A percentile compares a stretch with the other conserved stretches of the same genome.
These are phyloP conservation scores for Pyrrhosoma nymphula DNA, from an alignment of 2,888 invertebrate species.

Conservation along the genomic window DNA sequence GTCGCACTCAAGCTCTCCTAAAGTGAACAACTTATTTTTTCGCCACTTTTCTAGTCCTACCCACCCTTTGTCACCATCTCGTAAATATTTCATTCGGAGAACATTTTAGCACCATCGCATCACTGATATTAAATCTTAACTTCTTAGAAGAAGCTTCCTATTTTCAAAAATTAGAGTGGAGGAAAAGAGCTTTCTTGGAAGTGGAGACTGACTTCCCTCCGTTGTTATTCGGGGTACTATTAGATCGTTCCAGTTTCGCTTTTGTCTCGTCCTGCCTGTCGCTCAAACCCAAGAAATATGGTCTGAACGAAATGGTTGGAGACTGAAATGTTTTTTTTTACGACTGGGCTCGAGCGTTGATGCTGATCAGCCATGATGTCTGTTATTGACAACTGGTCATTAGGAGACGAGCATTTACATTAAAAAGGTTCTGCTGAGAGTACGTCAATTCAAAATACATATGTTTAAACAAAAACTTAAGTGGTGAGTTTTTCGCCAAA, in stretches of 20 bases:
- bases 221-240: not conserved
- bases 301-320: not conserved
- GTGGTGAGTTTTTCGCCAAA: too few species aligned
- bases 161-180: not conserved
- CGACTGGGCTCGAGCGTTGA: not conserved
- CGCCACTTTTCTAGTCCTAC: too few species aligned
- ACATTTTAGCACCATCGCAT: not conserved
- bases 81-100: not conserved
- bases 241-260: not conserved
- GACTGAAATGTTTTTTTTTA: not conserved
- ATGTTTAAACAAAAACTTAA: too few species aligned
- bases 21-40: too few species aligned
- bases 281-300: not conserved
- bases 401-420: too few species aligned
- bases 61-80: too few species aligned
- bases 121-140: not conserved
- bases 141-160: not conserved
- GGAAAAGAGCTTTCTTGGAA: not conserved
- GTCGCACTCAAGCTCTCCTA: too few species aligned
- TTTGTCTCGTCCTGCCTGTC: not conserved
- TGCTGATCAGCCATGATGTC: too few species aligned
- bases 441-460: too few species aligned
- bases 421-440: too few species aligned
- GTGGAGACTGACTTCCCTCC: not conserved
- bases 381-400: too few species aligned